Base-by-base conservation (phyloP, 2,113 vertebrate genomes). In the Centropristis striata region DNA sequence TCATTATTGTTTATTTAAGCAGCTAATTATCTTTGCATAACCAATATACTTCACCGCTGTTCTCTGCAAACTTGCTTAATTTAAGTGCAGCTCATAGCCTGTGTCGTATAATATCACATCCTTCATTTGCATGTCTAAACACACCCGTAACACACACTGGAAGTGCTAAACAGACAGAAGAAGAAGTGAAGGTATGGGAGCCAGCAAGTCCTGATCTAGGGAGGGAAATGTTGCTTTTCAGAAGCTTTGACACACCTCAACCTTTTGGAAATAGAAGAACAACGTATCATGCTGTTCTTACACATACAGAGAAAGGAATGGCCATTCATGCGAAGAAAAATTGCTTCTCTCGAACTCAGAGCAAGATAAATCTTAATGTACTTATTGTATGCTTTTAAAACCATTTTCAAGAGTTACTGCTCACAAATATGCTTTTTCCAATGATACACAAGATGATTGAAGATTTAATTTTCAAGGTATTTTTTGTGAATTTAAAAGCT, bases 371-470 rank as follows among this genome's bases (percentile, higher is more conserved):
- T 80, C 28, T 59, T 77, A 49, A 61, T 73, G 32, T 37, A 4
- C 37, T 60, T 59, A 80, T 77, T 67, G 76, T 54, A 72, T 14
- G 27, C 28, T 13, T 75, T 59, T 75, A 32, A 78, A 64, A 20
- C 32, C 18, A 32, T 74, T 64, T 55, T 1, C 50, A 65, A 16
- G 15, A 70, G 32, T 53, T 60, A 27, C 60, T 39, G 0, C 20
- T 42, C 21, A 57, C 50, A 70, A 49, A 67, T 55, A 18, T 10
- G 70, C 21, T 46, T 75, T 8, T 18, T 64, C 36, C 55, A 20
- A 27, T 2, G 12, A 41, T 9, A 16, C n/a, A 20, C 1, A 9
- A 69, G 58, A 47, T 73, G 28, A 60, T 47, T n/a, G n/a, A n/a
- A n/a, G n/a, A n/a, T n/a, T n/a, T n/a, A n/a, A n/a, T n/a, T n/a